Evolutionary conservation across 1,140 invertebrate genomes (phyloP).

Genomic region (Mizuhopecten yessoensis): DNA sequence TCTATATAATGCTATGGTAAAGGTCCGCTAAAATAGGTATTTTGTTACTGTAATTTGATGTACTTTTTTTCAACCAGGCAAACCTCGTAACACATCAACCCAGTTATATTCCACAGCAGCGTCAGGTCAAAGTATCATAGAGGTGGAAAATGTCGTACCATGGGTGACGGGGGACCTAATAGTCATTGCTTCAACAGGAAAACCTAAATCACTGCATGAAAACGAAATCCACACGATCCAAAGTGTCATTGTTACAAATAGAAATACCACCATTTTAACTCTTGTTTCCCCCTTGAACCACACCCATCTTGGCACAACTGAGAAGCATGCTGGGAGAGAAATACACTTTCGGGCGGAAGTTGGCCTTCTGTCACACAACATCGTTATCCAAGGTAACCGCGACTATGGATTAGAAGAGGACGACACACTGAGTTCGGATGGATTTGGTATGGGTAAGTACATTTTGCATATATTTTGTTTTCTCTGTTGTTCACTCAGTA

Average conservation of each 20-base stretch:
- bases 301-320: slow-evolving; percentile 69
- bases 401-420: slow-evolving; percentile 68
- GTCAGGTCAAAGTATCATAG: slow-evolving; percentile 67
- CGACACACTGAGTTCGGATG: slow-evolving; percentile 77
- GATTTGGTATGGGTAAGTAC: slow-evolving; percentile 79
- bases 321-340: slow-evolving; percentile 57
- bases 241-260: neutral
- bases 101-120: slow-evolving; percentile 72
- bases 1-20: too few species aligned
- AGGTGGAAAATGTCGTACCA: slow-evolving; percentile 69
- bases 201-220: slow-evolving; percentile 73
- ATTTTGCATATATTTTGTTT: too few species aligned
- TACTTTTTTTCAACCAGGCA: slow-evolving; percentile 63
- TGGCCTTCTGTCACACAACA: slow-evolving; percentile 77
- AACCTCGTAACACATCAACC: slow-evolving; percentile 75
- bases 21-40: neutral
- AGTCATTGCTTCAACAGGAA: slow-evolving; percentile 80
- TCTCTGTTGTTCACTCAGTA: too few species aligned
- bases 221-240: slow-evolving; percentile 67
- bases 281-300: slow-evolving; percentile 70
- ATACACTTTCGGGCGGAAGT: slow-evolving; percentile 80
- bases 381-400: slow-evolving; percentile 73
- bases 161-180: slow-evolving; percentile 81
- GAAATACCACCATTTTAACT: slow-evolving; percentile 66
- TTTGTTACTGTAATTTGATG: neutral